These are phyloP conservation scores for Alosa alosa DNA, from an alignment of 2,113 vertebrate genomes.

Conservation along the genomic window DNA sequence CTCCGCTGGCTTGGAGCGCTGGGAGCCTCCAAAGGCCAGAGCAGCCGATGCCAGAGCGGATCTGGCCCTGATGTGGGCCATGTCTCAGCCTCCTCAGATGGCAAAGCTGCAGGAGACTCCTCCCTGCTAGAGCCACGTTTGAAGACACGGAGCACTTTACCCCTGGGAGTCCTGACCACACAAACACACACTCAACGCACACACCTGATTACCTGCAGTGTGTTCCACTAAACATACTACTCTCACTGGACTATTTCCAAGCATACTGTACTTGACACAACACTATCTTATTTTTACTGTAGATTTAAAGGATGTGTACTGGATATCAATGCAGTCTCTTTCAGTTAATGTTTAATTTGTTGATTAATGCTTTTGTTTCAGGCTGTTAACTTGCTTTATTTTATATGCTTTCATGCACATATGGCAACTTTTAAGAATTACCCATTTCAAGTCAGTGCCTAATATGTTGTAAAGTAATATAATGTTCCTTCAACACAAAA, in stretches of 20 bases:
- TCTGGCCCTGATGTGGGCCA: background rate
- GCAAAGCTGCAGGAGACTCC: background rate
- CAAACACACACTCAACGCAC: background rate
- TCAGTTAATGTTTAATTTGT: background rate
- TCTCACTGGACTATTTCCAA: background rate
- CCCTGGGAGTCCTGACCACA: background rate
- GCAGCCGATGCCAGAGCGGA: background rate
- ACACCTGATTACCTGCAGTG: background rate
- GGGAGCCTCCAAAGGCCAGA: background rate
- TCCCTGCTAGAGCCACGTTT: background rate
- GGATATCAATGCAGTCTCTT: background rate
- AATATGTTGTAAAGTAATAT: too few relatives aligned
- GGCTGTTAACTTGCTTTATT: background rate
- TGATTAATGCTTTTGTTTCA: background rate
- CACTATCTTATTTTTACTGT: background rate
- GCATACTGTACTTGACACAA: conserved; percentile 7
- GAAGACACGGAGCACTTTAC: conserved; percentile 16
- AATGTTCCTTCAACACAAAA: too few relatives aligned
- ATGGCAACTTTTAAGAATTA: background rate
- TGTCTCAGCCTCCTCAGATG: background rate
- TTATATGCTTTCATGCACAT: background rate
- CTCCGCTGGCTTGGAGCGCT: background rate
- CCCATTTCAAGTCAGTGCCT: background rate
- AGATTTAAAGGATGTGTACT: background rate
- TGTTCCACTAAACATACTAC: background rate